These are phyloP conservation scores for Thinocorus orbignyianus DNA, from an alignment of 2,113 vertebrate genomes.

Conservation along the genomic window DNA sequence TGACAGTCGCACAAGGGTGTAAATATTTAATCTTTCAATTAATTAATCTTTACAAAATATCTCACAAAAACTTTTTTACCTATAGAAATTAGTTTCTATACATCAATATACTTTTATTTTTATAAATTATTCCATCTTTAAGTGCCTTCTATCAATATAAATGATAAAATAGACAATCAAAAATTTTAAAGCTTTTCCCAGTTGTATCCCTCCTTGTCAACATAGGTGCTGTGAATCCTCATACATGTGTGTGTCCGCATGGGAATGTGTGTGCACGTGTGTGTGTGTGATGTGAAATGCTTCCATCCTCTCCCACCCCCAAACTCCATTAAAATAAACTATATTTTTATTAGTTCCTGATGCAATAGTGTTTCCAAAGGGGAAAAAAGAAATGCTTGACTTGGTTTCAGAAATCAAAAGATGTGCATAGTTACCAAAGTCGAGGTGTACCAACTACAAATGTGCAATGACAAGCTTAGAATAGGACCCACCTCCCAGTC, in stretches of 20 bases:
- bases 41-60: conserved; percentile 82
- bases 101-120: conserved; percentile 86
- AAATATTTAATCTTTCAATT: conserved; percentile 76
- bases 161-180: conserved; percentile 89
- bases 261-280: not conserved
- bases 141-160: conserved; percentile 87
- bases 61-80: conserved; percentile 83
- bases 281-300: conserved; percentile 49
- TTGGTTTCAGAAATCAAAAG: conserved; percentile 73
- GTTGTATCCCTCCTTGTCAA: conserved; percentile 75
- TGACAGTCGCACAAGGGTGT: conserved; percentile 71
- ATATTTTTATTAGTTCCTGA: conserved; percentile 59
- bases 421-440: conserved; percentile 84
- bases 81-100: conserved; percentile 85
- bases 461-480: conserved; percentile 73
- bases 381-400: conserved; percentile 63
- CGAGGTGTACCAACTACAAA: conserved; percentile 76
- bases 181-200: conserved; percentile 77
- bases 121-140: conserved; percentile 89
- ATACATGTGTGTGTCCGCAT: not conserved
- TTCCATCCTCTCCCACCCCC: conserved; percentile 64
- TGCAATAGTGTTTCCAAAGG: conserved; percentile 53
- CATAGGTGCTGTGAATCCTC: conserved; percentile 75
- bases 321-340: conserved; percentile 53
- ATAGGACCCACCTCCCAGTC: conserved; percentile 21